Evolutionary conservation across 2,888 invertebrate genomes (phyloP), one percentile per base, ranked within the genome.

Genomic region (Drosophila vallismaia): DNA sequence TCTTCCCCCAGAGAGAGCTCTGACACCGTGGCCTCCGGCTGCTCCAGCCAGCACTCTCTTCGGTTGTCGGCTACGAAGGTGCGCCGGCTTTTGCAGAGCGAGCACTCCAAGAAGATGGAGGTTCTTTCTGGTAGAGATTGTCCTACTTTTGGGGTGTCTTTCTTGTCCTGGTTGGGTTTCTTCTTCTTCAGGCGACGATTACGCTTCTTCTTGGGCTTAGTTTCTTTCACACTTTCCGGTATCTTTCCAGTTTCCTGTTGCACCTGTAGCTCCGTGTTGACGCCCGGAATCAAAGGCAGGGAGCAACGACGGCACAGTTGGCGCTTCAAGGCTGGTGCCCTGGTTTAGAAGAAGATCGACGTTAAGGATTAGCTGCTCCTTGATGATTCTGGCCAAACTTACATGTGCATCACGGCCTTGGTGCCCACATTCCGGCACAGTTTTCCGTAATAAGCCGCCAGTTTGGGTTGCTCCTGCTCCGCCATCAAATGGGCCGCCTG

Each of bases 401-500:
- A 92, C 92, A 92, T 90, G 71, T 89, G 86, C 24, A 89, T 71
- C 0, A 90, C 86, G 0, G 92, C 77, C 53, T 91, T 91, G 36
- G 90, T 91, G 12, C 89, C 90, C 59, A 92, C 82, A 46, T 87
- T 88, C 33, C 88, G 89, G 50, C 91, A 90, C 0, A 92, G 68
- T 40, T 88, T 84, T 4, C 91, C 92, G 56, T 92, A 92, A 57
- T 90, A 90, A 0, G 90, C 82, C 0, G 91, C 90, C 2, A 92
- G 74, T 0, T 76, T 80, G 44, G 31, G 0, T 83, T 84, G 66
- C 88, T 89, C 40, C 76, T 84, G 58, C 67, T 80, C 0, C 83
- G 90, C 90, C 90, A 92, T 91, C 3, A 91, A 49, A 53, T 86
- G 75, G 0, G 91, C 88, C 0, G 92, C 92, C 74, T 92, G 92